A percentile compares a stretch with the other conserved stretches of the same genome.
Evolutionary conservation across 2,113 vertebrate genomes (phyloP).

Genomic region (Ptilorrhoa leucosticta): DNA sequence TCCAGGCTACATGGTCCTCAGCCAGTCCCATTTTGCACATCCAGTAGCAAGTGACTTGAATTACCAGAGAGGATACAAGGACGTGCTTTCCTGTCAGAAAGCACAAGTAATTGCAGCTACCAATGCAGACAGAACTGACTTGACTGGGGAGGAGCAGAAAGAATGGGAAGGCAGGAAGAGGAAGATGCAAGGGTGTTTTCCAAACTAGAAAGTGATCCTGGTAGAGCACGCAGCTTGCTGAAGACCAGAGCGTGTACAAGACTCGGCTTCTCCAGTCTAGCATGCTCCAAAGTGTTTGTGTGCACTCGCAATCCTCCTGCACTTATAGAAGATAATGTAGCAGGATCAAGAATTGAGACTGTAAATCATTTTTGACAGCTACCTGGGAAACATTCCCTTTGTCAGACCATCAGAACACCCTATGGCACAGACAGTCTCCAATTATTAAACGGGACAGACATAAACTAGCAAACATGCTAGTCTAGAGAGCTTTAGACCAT

Average conservation of each 20-base stretch:
- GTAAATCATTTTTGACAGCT: constrained; percentile 43
- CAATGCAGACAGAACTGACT: constrained; percentile 3
- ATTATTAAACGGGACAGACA: constrained; percentile 39
- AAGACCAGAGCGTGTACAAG: constrained; percentile 41
- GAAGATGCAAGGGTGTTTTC: constrained; percentile 48
- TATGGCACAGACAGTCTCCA: constrained; percentile 41
- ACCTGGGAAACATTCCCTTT: constrained; percentile 26
- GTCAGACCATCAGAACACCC: constrained; percentile 25
- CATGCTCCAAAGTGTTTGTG: constrained; percentile 51
- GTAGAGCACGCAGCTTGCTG: constrained; percentile 37
- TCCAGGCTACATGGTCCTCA: constrained; percentile 48
- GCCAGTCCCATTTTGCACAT: constrained; percentile 26
- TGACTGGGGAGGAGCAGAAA: constrained; percentile 1
- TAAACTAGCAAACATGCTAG: constrained; percentile 70
- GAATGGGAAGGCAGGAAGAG: constrained; percentile 32
- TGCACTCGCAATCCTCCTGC: constrained; percentile 55
- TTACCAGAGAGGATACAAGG: neutral
- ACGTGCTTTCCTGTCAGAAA: constrained; percentile 60
- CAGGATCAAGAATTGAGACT: constrained; percentile 50
- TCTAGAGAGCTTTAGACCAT: constrained; percentile 74
- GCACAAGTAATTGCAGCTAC: constrained; percentile 34
- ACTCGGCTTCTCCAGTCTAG: constrained; percentile 63
- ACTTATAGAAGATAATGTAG: constrained; percentile 59
- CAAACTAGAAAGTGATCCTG: constrained; percentile 49
- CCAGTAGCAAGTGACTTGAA: constrained; percentile 40